These are phyloP conservation scores for Mycteria americana DNA, from an alignment of 2,797 vertebrate species.

Conservation along the genomic window DNA sequence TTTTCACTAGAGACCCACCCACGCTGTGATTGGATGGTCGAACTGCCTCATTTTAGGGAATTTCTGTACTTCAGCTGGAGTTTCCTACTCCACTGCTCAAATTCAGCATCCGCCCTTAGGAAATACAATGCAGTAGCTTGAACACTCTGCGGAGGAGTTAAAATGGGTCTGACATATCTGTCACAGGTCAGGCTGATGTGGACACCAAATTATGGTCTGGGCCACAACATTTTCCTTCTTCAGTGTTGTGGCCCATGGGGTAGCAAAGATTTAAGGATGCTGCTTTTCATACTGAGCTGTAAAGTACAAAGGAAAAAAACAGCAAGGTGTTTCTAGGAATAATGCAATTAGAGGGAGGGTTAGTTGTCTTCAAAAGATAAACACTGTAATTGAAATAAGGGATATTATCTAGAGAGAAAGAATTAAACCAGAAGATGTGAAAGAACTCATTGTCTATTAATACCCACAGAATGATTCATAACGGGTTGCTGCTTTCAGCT, in stretches of 20 bases:
- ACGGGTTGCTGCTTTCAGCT: background rate
- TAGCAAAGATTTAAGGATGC: background rate
- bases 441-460: constrained; percentile 29
- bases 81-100: background rate
- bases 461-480: constrained; percentile 14
- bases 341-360: background rate
- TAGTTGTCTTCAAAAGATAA: constrained; percentile 31
- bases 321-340: constrained; percentile 12
- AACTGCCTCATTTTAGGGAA: background rate
- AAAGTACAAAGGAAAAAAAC: background rate
- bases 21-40: rapidly evolving
- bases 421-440: constrained; percentile 15
- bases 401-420: background rate
- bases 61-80: background rate
- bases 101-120: background rate
- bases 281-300: background rate
- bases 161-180: background rate
- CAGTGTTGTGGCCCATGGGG: background rate
- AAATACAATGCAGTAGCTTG: background rate
- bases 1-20: background rate
- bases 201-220: background rate
- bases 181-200: background rate
- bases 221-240: background rate
- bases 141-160: background rate
- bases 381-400: constrained; percentile 33